A percentile compares a stretch with the other conserved stretches of the same genome.
phyloP scores from a whole-genome alignment of 2,888 invertebrate genomes.

The Leptopterna dolabrata region DNA sequence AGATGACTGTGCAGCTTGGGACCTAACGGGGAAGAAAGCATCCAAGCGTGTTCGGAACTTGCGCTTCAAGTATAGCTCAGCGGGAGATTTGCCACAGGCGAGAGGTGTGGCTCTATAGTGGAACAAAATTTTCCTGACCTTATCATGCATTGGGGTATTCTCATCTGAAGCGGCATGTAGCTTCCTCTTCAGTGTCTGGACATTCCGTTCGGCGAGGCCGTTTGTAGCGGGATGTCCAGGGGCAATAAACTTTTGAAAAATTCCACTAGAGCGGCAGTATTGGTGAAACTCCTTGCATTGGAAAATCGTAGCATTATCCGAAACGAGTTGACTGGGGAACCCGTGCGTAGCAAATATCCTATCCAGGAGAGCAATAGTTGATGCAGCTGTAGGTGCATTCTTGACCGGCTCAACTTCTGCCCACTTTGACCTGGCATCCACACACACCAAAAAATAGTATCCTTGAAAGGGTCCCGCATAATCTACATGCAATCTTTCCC shows the following conservation, averaged over 20 bases:
- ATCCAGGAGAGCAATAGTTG: conserved; percentile 58
- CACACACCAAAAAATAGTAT: conserved; percentile 59
- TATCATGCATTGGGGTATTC: background rate
- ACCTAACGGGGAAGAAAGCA: conserved; percentile 14
- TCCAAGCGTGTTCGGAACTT: conserved; percentile 35
- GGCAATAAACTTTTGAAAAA: conserved; percentile 43
- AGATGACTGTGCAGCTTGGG: no score
- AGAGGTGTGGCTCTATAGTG: conserved; percentile 43
- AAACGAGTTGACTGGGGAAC: conserved; percentile 60
- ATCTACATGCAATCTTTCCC: conserved; percentile 63
- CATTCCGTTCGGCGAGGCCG: conserved; percentile 57
- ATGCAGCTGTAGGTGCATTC: conserved; percentile 59
- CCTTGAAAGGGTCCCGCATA: conserved; percentile 62
- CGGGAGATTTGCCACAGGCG: conserved; percentile 43
- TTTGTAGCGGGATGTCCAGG: conserved; percentile 49
- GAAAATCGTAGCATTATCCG: conserved; percentile 63
- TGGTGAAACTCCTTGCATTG: conserved; percentile 59
- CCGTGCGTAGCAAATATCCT: conserved; percentile 56
- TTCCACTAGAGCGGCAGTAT: conserved; percentile 59
- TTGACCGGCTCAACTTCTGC: conserved; percentile 60
- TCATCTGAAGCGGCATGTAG: background rate
- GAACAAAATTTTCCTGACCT: conserved; percentile 23
- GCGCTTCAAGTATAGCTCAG: conserved; percentile 49
- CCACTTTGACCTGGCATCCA: conserved; percentile 64
- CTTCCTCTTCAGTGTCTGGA: conserved; percentile 56